Evolutionary conservation across 2,113 vertebrate species (phyloP).

Genomic region (Sciurus niger): DNA sequence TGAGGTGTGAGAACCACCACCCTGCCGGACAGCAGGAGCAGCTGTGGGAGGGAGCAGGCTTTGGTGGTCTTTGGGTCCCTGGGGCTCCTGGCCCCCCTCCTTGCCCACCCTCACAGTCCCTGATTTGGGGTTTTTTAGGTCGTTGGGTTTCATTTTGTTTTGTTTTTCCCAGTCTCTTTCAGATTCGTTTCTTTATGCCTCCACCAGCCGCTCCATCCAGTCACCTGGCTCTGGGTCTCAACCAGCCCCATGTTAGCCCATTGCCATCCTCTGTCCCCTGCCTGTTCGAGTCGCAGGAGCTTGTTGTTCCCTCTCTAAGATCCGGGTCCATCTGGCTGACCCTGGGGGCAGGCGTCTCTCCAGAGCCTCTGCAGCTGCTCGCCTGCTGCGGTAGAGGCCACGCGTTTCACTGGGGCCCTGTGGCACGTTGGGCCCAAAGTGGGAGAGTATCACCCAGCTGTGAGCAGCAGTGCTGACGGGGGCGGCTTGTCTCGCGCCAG

Average conservation of each 20-base stretch:
- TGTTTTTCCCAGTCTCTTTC: not conserved
- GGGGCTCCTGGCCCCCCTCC: no score
- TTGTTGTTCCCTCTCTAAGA: not conserved
- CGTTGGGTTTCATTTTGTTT: not conserved
- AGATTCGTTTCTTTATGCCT: not conserved
- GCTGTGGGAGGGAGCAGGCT: not conserved
- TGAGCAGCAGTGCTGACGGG: not conserved
- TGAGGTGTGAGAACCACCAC: not conserved
- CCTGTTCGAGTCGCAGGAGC: not conserved
- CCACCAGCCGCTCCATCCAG: no score
- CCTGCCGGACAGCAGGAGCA: no score
- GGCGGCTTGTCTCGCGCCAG: not conserved
- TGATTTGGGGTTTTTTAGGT: not conserved
- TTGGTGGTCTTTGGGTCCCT: not conserved
- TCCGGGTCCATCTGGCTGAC: not conserved
- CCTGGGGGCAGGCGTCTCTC: not conserved
- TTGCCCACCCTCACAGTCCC: not conserved
- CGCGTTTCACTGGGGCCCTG: not conserved
- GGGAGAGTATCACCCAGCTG: not conserved
- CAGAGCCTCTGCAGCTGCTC: not conserved
- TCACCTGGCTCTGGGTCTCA: not conserved
- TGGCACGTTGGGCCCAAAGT: not conserved
- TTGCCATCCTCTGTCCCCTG: accelerated
- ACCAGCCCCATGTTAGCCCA: not conserved
- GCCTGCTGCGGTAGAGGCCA: not conserved